Conservation (phyloP, 2,113 vertebrate genomes). For the Poecilia latipinna region DNA sequence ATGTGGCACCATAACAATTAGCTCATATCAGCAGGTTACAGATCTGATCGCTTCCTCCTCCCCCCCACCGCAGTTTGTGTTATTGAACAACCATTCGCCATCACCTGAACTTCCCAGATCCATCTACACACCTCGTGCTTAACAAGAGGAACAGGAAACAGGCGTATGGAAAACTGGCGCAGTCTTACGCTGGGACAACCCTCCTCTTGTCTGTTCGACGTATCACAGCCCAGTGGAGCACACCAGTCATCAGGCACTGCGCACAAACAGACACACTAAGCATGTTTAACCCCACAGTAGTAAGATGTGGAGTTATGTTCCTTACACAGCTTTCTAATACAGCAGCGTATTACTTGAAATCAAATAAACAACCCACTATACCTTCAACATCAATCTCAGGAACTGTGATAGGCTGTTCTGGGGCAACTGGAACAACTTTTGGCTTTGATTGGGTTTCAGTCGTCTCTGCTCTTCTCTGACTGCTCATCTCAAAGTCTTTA, state of each 20-base stretch:
- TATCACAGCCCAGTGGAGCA: conserved; percentile 57
- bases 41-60: not conserved
- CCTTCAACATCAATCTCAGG: conserved; percentile 60
- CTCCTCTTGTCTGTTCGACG: not conserved
- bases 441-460: not conserved
- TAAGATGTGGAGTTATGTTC: no score
- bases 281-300: not conserved
- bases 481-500: not conserved
- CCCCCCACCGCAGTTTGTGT: no score
- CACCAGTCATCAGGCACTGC: conserved; percentile 72
- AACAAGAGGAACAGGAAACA: conserved; percentile 39
- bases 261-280: conserved; percentile 7
- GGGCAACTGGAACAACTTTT: not conserved
- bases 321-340: not conserved
- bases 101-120: not conserved
- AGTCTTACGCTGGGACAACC: conserved; percentile 47
- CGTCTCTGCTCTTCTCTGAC: not conserved
- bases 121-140: conserved; percentile 55
- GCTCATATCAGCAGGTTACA: not conserved
- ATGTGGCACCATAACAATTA: not conserved
- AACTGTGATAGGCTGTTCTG: not conserved
- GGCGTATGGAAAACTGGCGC: conserved; percentile 53
- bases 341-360: not conserved
- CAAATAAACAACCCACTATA: conserved; percentile 13
- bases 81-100: no score